Evolutionary conservation across 2,113 vertebrate species (phyloP).

Genomic region (Rhynchopsitta pachyrhyncha): DNA sequence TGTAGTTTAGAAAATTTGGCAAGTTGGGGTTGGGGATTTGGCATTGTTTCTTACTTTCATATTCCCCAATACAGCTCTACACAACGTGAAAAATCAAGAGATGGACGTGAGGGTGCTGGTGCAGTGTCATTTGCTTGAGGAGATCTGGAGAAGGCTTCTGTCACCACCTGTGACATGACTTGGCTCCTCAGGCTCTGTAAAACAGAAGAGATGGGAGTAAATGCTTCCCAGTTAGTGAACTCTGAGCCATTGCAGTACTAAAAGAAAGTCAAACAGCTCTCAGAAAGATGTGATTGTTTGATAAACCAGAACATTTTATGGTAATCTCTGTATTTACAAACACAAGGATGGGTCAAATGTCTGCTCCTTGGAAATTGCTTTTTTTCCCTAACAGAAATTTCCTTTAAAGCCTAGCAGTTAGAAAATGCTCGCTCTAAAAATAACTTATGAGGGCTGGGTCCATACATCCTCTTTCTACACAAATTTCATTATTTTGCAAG

Average conservation of each 20-base stretch:
- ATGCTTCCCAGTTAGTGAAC: neutral
- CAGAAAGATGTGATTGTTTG: conserved; percentile 43
- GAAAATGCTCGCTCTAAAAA: conserved; percentile 8
- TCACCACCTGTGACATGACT: neutral
- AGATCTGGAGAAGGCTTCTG: conserved; percentile 30
- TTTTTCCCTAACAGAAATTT: neutral
- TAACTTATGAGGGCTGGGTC: neutral
- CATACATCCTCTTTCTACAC: neutral
- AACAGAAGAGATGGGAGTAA: neutral
- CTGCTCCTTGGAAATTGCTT: neutral
- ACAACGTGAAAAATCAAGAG: neutral
- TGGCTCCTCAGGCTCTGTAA: neutral
- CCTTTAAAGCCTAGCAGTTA: conserved; percentile 13
- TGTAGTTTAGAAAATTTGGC: neutral
- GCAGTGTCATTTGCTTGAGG: neutral
- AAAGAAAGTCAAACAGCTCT: conserved; percentile 51
- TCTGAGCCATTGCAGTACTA: conserved; percentile 8
- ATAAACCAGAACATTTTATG: conserved; percentile 60
- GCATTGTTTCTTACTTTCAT: neutral
- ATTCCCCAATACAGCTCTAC: neutral
- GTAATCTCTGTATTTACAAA: conserved; percentile 59
- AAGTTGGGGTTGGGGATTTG: neutral
- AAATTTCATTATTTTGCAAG: neutral
- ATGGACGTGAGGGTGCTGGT: neutral
- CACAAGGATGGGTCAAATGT: neutral